Conservation (phyloP, 2,113 vertebrate genomes). For the Brachyhypopomus occidentalis region DNA sequence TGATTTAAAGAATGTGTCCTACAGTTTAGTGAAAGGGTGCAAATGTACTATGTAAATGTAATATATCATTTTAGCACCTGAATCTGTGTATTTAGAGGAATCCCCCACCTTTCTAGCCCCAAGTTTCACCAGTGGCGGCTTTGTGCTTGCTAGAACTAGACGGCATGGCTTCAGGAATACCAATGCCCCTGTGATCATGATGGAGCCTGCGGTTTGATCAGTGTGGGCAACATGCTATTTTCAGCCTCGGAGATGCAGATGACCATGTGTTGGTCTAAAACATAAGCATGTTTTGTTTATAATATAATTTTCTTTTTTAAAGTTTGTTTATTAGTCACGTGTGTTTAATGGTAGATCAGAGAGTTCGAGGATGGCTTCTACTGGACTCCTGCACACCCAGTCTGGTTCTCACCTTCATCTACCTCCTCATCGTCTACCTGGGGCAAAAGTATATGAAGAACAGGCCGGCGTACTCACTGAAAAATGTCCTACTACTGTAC, state of each 20-base stretch:
- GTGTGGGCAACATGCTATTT: not conserved
- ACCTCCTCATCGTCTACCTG: conserved; percentile 81
- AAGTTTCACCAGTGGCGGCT: not conserved
- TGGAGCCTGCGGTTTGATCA: not conserved
- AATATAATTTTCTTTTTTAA: not conserved
- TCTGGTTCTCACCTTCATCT: conserved; percentile 75
- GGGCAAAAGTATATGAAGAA: conserved; percentile 82
- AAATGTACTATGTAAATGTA: too few species aligned
- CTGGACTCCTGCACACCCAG: conserved; percentile 87
- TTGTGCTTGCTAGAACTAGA: conserved; percentile 4
- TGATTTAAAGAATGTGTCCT: not conserved
- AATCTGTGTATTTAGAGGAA: not conserved
- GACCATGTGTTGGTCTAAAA: not conserved
- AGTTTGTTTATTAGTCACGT: not conserved
- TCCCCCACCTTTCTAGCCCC: not conserved
- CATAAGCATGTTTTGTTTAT: not conserved
- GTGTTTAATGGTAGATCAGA: conserved; percentile 70
- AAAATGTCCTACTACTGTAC: conserved; percentile 78
- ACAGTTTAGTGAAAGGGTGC: not conserved
- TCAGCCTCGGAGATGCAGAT: not conserved
- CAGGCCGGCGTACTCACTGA: conserved; percentile 80
- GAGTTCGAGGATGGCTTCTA: conserved; percentile 86
- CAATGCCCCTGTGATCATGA: conserved; percentile 1
- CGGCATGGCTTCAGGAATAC: conserved; percentile 28
- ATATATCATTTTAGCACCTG: not conserved